Conservation (phyloP, 2,888 invertebrate species). For the Phasia obesa region DNA sequence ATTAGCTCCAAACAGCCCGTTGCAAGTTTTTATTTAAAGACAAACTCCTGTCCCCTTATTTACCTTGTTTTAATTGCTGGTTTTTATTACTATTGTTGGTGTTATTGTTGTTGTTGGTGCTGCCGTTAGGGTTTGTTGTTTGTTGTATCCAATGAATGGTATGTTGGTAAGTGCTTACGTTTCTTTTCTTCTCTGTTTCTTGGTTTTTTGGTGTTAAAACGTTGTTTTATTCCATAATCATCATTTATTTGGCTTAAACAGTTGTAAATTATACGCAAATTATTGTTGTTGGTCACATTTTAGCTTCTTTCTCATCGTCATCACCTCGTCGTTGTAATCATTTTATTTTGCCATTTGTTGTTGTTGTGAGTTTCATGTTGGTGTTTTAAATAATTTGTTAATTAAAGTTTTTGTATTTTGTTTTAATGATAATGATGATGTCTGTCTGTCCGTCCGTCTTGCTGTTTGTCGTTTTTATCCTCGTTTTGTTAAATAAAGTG, state of each 20-base stretch:
- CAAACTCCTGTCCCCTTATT: constrained; percentile 8
- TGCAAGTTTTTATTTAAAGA: constrained; percentile 13
- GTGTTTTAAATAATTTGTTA: constrained; percentile 68
- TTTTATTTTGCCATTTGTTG: constrained; percentile 35
- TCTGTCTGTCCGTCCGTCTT: no score
- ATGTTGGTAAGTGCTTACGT: constrained; percentile 40
- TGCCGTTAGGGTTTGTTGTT: not conserved
- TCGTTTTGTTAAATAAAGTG: constrained; percentile 60
- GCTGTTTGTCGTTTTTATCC: constrained; percentile 6
- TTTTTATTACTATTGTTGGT: constrained; percentile 17
- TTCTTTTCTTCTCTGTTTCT: not conserved
- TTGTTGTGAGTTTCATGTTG: constrained; percentile 29
- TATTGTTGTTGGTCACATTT: constrained; percentile 49
- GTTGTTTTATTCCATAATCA: constrained; percentile 68
- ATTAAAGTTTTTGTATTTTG: constrained; percentile 65
- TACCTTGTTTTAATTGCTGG: constrained; percentile 53
- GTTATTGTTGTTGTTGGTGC: constrained; percentile 20
- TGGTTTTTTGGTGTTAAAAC: constrained; percentile 63
- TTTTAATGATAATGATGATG: not conserved
- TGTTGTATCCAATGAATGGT: constrained; percentile 31
- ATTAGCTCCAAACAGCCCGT: constrained; percentile 44
- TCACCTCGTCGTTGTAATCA: constrained; percentile 56
- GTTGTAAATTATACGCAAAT: constrained; percentile 70
- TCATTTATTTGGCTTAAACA: constrained; percentile 70
- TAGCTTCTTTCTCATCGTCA: constrained; percentile 36